phyloP scores from a whole-genome alignment of 1,140 invertebrate species.

The Euborellia annulipes region DNA sequence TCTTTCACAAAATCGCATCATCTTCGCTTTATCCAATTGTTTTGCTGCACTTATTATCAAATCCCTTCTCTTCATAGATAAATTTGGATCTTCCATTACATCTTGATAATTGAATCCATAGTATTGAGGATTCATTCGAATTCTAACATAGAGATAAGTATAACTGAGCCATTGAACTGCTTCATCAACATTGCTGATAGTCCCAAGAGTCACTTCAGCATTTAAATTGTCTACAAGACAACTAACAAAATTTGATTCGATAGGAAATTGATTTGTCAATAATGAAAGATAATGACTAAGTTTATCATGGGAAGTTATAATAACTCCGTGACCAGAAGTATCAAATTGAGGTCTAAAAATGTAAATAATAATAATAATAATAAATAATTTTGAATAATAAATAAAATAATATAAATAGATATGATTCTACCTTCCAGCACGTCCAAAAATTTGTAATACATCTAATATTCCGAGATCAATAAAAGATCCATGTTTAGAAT shows the following conservation, averaged over 20 bases:
- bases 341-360: conserved; percentile 74
- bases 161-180: conserved; percentile 96
- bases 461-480: conserved; percentile 93
- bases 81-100: conserved; percentile 52
- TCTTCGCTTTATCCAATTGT: conserved; percentile 77
- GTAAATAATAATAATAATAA: conserved; percentile 13
- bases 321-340: conserved; percentile 81
- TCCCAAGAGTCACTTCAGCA: conserved; percentile 90
- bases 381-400: no score
- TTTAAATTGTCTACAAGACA: conserved; percentile 92
- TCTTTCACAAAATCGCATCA: conserved; percentile 80
- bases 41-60: conserved; percentile 66
- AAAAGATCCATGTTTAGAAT: conserved; percentile 86
- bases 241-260: conserved; percentile 92
- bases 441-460: conserved; percentile 97
- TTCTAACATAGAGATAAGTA: conserved; percentile 89
- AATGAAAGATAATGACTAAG: conserved; percentile 85
- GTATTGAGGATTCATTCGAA: conserved; percentile 80
- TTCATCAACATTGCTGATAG: conserved; percentile 88
- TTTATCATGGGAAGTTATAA: conserved; percentile 89
- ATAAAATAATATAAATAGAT: no score
- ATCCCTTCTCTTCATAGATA: conserved; percentile 54
- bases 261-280: conserved; percentile 92
- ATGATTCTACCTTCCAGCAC: conserved; percentile 60
- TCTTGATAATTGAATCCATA: conserved; percentile 68